Base-by-base conservation (phyloP, 2,797 vertebrate species). In the Bovichtus diacanthus region DNA sequence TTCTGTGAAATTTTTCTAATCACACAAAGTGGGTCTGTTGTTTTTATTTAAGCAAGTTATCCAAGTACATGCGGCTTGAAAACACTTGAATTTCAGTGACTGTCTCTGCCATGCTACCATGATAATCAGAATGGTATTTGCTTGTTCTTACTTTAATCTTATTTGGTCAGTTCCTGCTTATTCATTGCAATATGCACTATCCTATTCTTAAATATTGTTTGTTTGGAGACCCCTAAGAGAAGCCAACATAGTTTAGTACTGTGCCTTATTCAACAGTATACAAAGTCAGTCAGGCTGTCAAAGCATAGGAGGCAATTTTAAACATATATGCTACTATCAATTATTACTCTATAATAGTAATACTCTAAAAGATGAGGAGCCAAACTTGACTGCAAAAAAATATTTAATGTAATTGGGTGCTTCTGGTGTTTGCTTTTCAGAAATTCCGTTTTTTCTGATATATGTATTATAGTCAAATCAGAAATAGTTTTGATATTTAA, bases 1-100 rank as follows among this genome's bases (percentile, higher is more conserved):
- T 68, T 81, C 63, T 76, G 39, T 59, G 3, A 12, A 78, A 15
- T 54, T 31, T 68, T 64, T 61, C 58, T 74, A n/a, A 80, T 66
- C 65, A 19, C 36, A 56, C 58, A 63, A 49, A 55, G 38, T 55
- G 13, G 9, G 1, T 66, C 36, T n/a, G 16, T 41, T 66, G 39
- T 59, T 73, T 83, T 70, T 53, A 39, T 55, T 87, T 4, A 25
- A 46, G 4, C 1, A 34, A 9, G 6, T 15, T 29, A 59, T 62
- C 9, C 21, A 50, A 9, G 27, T 31, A 19, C n/a, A 64, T 10
- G 12, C 54, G 11, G 58, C 53, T 46, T 64, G n/a, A 27, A 63
- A 64, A 63, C 27, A 31, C 31, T 34, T 49, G 9, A 27, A 15
- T 39, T 60, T 50, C 18, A 41, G 21, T 25, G 1, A 3, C 38